Percentiles rank a stretch among this genome's conserved stretches.
These are phyloP conservation scores for Orthosia gracilis DNA, from an alignment of 2,888 invertebrate species.

Conservation along the genomic window DNA sequence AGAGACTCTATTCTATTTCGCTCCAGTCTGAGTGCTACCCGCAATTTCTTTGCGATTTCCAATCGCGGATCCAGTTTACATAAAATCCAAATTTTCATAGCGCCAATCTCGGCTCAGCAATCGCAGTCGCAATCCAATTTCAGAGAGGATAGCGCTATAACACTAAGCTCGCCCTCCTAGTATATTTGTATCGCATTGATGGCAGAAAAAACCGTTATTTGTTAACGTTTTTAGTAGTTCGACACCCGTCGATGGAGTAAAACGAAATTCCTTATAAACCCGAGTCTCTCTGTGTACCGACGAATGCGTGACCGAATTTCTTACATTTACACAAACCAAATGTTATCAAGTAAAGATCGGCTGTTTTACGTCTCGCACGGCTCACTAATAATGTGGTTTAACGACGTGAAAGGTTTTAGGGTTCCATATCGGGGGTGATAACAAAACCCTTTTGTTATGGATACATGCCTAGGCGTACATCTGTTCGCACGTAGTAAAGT, in stretches of 20 bases:
- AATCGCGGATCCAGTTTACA: conserved; percentile 64
- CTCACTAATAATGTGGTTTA: conserved; percentile 69
- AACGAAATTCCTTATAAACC: conserved; percentile 56
- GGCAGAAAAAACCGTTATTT: conserved; percentile 61
- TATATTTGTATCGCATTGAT: conserved; percentile 60
- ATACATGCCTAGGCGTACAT: conserved; percentile 45
- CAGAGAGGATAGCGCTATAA: conserved; percentile 66
- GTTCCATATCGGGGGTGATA: conserved; percentile 63
- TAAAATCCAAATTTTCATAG: conserved; percentile 70
- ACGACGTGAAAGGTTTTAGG: conserved; percentile 66
- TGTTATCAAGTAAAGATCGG: conserved; percentile 69
- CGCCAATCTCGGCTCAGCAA: conserved; percentile 70
- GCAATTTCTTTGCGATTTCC: conserved; percentile 57
- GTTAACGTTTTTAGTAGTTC: conserved; percentile 63
- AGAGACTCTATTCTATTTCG: conserved; percentile 39
- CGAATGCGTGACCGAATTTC: conserved; percentile 64
- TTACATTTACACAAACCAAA: conserved; percentile 66
- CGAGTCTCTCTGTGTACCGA: conserved; percentile 38
- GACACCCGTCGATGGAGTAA: conserved; percentile 44
- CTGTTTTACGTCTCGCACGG: conserved; percentile 66
- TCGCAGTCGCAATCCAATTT: conserved; percentile 74
- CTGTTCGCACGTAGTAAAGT: conserved; percentile 62
- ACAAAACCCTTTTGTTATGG: conserved; percentile 63
- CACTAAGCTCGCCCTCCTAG: conserved; percentile 62
- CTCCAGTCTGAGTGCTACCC: conserved; percentile 26